Evolutionary conservation across 2,888 invertebrate species (phyloP).

Genomic region (Dynastes grantii): DNA sequence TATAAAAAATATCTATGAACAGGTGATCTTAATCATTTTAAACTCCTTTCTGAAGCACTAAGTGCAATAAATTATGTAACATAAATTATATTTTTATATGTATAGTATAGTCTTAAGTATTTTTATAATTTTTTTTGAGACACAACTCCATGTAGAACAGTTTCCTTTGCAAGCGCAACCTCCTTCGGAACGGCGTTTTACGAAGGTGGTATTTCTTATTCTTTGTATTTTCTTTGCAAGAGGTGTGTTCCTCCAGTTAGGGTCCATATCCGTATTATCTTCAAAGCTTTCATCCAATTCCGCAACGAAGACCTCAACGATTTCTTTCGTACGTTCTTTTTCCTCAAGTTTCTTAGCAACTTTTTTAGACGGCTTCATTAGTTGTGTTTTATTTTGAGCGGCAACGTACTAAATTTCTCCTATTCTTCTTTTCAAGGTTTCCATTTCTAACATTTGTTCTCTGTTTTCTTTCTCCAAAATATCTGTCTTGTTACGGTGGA

Average conservation of each 20-base stretch:
- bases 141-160: conserved; percentile 75
- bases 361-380: too few relatives aligned
- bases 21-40: too few relatives aligned
- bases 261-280: conserved; percentile 73
- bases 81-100: conserved; percentile 3
- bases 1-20: too few relatives aligned
- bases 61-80: too few relatives aligned
- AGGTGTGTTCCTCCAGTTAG: conserved; percentile 82
- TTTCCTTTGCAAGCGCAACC: conserved; percentile 77
- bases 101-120: background rate
- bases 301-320: background rate
- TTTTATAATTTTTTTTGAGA: background rate
- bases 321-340: background rate
- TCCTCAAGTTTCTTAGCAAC: background rate
- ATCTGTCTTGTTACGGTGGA: conserved; percentile 19
- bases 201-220: conserved; percentile 21
- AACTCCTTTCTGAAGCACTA: too few relatives aligned
- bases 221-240: conserved; percentile 69
- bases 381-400: background rate
- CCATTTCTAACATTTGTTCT: background rate
- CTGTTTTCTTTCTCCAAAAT: conserved; percentile 47
- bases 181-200: conserved; percentile 75
- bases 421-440: conserved; percentile 38
- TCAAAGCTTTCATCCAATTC: conserved; percentile 66
- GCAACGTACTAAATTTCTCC: conserved; percentile 46